Evolutionary conservation across 2,888 invertebrate genomes (phyloP).

Genomic region (Elysia crispata): DNA sequence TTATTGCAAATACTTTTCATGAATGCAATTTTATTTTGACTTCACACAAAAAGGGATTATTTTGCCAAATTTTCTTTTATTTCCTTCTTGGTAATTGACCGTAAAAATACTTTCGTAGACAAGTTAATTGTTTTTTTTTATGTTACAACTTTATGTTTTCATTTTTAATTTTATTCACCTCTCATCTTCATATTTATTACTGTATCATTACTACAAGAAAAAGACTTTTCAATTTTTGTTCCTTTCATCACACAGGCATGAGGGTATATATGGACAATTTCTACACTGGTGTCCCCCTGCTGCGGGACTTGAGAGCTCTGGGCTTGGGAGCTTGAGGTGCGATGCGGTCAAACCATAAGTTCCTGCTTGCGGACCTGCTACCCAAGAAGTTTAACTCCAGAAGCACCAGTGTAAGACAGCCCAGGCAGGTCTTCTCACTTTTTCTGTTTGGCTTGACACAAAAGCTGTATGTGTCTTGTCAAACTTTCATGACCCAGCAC

Average conservation of each 20-base stretch:
- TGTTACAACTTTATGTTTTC: no score
- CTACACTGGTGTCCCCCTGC: not conserved
- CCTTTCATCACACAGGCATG: not conserved
- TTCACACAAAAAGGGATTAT: no score
- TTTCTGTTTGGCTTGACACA: not conserved
- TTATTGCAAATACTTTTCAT: no score
- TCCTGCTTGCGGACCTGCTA: not conserved
- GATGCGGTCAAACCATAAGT: not conserved
- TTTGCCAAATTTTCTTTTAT: no score
- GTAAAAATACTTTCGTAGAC: no score
- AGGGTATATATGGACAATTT: conserved; percentile 18
- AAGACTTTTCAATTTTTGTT: no score
- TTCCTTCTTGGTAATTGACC: no score
- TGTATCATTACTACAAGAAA: no score
- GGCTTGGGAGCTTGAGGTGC: not conserved
- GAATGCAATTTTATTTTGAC: no score
- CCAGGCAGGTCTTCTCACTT: not conserved
- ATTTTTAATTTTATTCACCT: no score
- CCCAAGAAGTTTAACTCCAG: not conserved
- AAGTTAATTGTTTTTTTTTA: no score
- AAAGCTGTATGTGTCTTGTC: not conserved
- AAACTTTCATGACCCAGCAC: not conserved
- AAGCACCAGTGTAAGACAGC: not conserved
- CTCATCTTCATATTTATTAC: no score
- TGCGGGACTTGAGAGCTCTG: not conserved